These are phyloP conservation scores for Rugalucina vietnamica DNA, from an alignment of 2,888 invertebrate genomes.

Conservation along the genomic window DNA sequence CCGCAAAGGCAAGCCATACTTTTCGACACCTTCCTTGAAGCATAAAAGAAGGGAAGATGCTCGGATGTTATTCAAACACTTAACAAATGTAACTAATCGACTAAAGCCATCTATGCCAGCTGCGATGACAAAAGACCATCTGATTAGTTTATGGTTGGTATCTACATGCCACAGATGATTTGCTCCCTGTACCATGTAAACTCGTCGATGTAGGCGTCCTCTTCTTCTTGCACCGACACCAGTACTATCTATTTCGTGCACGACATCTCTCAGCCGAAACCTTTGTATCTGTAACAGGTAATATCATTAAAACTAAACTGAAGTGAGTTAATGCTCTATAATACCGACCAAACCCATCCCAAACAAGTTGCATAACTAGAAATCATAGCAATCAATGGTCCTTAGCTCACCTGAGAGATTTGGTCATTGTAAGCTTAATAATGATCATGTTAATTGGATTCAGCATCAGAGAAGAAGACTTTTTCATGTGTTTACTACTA, in stretches of 20 bases:
- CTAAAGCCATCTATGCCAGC: conserved; percentile 58
- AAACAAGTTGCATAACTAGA: too few species aligned
- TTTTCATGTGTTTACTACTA: too few species aligned
- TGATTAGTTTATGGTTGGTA: conserved; percentile 53
- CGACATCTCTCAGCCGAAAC: conserved; percentile 12
- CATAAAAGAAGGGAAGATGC: conserved; percentile 40
- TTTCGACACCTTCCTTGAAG: conserved; percentile 22
- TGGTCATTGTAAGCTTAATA: too few species aligned
- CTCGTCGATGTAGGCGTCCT: conserved; percentile 19
- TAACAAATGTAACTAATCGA: conserved; percentile 33
- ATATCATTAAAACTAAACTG: too few species aligned
- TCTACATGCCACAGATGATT: conserved; percentile 58
- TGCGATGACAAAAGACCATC: conserved; percentile 48
- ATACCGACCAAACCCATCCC: too few species aligned
- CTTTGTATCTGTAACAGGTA: conserved; percentile 18
- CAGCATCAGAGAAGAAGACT: too few species aligned
- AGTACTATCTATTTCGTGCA: conserved; percentile 1
- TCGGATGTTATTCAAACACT: conserved; percentile 43
- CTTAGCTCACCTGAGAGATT: too few species aligned
- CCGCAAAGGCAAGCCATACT: conserved; percentile 34
- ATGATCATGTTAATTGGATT: too few species aligned
- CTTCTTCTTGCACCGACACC: not conserved
- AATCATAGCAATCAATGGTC: too few species aligned
- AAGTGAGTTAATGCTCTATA: too few species aligned
- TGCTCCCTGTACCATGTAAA: conserved; percentile 36